Evolutionary conservation across 2,113 vertebrate species (phyloP).

Genomic region (Eonycteris spelaea): DNA sequence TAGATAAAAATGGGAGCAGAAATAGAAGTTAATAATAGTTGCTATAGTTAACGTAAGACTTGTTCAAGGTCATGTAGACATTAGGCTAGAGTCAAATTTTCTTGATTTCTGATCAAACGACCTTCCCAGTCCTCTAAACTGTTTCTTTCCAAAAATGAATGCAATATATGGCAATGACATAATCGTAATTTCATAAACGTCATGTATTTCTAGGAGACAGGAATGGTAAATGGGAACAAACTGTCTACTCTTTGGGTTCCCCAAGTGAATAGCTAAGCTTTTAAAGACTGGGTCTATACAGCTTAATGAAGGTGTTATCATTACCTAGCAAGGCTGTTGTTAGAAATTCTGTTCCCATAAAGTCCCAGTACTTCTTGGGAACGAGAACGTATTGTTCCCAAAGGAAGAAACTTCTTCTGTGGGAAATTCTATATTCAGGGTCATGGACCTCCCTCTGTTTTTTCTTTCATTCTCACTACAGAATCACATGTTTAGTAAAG

Average conservation of each 20-base stretch:
- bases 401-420: slow-evolving; percentile 45
- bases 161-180: neutral
- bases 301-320: slow-evolving; percentile 57
- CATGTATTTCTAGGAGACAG: slow-evolving; percentile 15
- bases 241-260: neutral
- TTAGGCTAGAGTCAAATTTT: neutral
- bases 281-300: slow-evolving; percentile 10
- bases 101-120: neutral
- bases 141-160: neutral
- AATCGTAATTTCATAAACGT: slow-evolving; percentile 20
- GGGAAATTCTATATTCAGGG: slow-evolving; percentile 13
- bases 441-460: neutral
- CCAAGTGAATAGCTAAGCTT: neutral
- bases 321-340: slow-evolving; percentile 46
- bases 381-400: slow-evolving; percentile 51
- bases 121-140: neutral
- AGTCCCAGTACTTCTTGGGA: slow-evolving; percentile 40
- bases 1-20: neutral
- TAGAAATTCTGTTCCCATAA: slow-evolving; percentile 18
- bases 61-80: neutral
- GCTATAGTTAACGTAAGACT: neutral
- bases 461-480: slow-evolving; percentile 43
- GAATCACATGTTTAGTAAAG: neutral
- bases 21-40: neutral
- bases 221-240: slow-evolving; percentile 18